Percentiles rank a stretch among this genome's conserved stretches.
Conservation (phyloP, 1,140 invertebrate genomes). For the Pseudomyrmex gracilis region DNA sequence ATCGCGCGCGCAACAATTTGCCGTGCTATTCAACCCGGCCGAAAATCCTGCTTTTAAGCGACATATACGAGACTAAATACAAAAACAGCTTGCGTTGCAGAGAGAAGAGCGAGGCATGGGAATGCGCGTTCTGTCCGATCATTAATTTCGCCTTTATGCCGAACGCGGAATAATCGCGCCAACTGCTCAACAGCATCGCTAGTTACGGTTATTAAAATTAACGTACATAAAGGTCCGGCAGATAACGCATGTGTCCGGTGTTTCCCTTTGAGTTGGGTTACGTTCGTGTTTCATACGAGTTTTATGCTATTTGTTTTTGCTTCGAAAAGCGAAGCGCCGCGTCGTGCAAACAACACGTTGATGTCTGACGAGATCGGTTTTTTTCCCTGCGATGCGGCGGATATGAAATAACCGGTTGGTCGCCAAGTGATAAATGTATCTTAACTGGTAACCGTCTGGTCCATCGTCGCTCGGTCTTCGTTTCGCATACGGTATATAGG, state of each 20-base stretch:
- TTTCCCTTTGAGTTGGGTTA: background rate
- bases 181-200: background rate
- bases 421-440: slow-evolving; percentile 51
- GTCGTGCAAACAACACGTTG: background rate
- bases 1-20: slow-evolving; percentile 46
- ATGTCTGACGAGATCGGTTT: slow-evolving; percentile 29
- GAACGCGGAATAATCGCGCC: background rate
- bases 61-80: slow-evolving; percentile 27
- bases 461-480: slow-evolving; percentile 40
- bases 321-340: slow-evolving; percentile 1
- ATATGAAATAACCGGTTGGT: background rate
- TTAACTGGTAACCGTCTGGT: slow-evolving; percentile 48
- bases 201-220: slow-evolving; percentile 26
- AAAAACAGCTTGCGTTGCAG: slow-evolving; percentile 26
- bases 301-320: background rate
- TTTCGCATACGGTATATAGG: background rate
- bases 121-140: background rate
- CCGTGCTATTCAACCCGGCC: slow-evolving; percentile 23
- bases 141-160: slow-evolving; percentile 29
- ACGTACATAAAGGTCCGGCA: background rate
- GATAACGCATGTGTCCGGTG: background rate
- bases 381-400: background rate
- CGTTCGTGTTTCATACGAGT: background rate
- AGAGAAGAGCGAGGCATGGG: background rate
- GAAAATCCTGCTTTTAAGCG: slow-evolving; percentile 29